These are phyloP conservation scores for Pseudonaja textilis DNA, from an alignment of 2,113 vertebrate species.

Conservation along the genomic window DNA sequence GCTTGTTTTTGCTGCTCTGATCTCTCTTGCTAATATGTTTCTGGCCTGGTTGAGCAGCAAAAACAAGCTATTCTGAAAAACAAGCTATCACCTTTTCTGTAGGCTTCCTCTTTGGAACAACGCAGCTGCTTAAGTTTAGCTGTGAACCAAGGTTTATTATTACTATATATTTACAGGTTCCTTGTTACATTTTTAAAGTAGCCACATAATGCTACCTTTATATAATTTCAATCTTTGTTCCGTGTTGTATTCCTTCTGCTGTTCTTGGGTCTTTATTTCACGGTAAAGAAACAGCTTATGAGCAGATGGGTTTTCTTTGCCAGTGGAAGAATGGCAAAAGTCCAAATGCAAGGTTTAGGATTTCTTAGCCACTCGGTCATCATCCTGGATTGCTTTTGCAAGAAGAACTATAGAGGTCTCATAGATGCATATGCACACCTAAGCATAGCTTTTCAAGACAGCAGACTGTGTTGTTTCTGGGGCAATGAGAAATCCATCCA, in stretches of 20 bases:
- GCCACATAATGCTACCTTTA: neutral
- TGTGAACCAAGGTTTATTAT: no score
- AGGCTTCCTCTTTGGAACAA: no score
- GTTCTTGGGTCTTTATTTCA: neutral
- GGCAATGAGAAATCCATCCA: slow-evolving; percentile 23
- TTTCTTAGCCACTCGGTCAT: slow-evolving; percentile 43
- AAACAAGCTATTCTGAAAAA: no score
- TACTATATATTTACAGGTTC: no score
- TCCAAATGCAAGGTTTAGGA: slow-evolving; percentile 36
- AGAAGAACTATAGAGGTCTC: neutral
- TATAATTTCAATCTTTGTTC: neutral
- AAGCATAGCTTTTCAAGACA: slow-evolving; percentile 5
- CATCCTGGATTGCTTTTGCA: slow-evolving; percentile 27
- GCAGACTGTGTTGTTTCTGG: slow-evolving; percentile 12
- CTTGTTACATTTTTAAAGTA: neutral
- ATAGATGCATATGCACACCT: neutral
- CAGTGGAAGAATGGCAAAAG: neutral
- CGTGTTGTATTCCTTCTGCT: neutral
- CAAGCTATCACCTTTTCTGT: no score
- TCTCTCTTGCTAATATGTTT: no score
- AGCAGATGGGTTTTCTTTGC: neutral
- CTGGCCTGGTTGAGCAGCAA: no score
- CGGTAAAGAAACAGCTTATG: neutral
- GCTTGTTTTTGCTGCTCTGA: no score
- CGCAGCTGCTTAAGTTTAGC: no score